phyloP scores from a whole-genome alignment of 1,140 invertebrate genomes.

The Coptotermes formosanus region DNA sequence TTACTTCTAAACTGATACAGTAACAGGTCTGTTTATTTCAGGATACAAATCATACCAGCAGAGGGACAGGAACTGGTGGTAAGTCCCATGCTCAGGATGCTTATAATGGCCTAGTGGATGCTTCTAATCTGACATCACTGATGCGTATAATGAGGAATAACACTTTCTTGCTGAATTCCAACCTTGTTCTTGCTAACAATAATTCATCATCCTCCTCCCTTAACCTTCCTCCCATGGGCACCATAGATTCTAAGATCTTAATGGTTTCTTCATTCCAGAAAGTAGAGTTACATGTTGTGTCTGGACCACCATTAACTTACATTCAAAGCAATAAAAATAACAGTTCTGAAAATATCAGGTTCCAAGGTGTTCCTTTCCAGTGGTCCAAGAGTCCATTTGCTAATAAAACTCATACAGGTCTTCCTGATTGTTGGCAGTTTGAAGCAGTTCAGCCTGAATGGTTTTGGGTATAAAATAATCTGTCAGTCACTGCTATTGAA shows the following conservation, averaged over 20 bases:
- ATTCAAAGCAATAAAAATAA: conserved; percentile 32
- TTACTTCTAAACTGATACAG: too few species aligned
- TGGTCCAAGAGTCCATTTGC: conserved; percentile 69
- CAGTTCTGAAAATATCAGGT: neutral
- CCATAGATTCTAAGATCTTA: conserved; percentile 34
- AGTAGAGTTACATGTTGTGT: conserved; percentile 43
- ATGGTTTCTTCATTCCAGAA: neutral
- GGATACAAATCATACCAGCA: too few species aligned
- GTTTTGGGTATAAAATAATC: conserved; percentile 49
- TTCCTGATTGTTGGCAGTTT: conserved; percentile 76
- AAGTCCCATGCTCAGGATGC: too few species aligned
- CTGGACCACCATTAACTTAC: conserved; percentile 40
- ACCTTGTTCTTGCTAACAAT: neutral
- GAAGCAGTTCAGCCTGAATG: conserved; percentile 54
- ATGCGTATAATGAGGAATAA: conserved; percentile 64
- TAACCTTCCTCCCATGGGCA: conserved; percentile 46
- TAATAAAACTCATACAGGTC: conserved; percentile 65
- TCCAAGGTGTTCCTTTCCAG: conserved; percentile 56
- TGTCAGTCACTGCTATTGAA: too few species aligned
- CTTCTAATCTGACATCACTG: conserved; percentile 53
- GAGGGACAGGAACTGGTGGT: too few species aligned
- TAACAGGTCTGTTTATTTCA: too few species aligned
- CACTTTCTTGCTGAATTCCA: conserved; percentile 58
- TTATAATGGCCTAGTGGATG: conserved; percentile 37
- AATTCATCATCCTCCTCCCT: neutral